Conservation (phyloP, 1,140 invertebrate genomes). For the Ridgeia piscesae region DNA sequence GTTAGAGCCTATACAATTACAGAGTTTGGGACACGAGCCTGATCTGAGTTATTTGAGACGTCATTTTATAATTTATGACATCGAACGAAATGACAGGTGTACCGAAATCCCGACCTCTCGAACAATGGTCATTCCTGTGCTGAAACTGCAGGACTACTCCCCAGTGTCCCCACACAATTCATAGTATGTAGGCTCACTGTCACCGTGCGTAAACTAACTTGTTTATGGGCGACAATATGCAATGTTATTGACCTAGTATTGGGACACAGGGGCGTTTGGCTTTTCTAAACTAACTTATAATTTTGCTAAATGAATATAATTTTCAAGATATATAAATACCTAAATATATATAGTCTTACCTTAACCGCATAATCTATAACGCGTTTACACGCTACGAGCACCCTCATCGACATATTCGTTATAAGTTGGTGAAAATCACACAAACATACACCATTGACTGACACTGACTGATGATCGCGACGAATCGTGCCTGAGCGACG, state of each 20-base stretch:
- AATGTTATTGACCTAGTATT: neutral
- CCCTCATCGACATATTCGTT: neutral
- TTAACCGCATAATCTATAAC: neutral
- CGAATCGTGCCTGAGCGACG: no score
- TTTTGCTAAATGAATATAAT: neutral
- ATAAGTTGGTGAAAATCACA: neutral
- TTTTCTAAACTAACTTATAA: neutral
- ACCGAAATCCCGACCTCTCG: no score
- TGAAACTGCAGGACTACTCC: no score
- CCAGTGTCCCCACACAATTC: no score
- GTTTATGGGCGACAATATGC: neutral
- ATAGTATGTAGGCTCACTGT: neutral
- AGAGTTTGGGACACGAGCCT: no score
- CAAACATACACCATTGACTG: no score
- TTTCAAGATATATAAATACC: neutral
- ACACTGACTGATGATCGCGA: no score
- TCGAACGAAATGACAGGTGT: no score
- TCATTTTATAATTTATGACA: no score
- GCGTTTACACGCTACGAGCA: neutral
- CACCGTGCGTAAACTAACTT: neutral
- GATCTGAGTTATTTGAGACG: no score
- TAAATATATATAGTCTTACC: neutral
- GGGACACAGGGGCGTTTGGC: neutral
- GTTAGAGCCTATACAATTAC: no score
- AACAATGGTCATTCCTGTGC: no score